Base-by-base conservation (phyloP, 2,888 invertebrate species). In the Pterobdella sp. region DNA sequence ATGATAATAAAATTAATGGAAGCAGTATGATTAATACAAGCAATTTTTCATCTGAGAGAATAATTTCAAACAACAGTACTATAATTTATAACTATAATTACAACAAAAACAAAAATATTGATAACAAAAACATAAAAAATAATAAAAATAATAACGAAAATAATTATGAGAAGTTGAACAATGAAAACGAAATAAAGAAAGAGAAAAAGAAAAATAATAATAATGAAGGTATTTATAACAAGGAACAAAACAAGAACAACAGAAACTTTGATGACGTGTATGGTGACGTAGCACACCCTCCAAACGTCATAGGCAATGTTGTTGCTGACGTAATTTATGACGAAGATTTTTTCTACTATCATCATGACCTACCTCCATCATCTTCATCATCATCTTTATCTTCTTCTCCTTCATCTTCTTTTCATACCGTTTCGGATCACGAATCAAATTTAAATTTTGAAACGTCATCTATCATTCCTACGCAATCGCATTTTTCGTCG, bases 71-170 rank as follows among this genome's bases (percentile, higher is more conserved):
- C 7, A 63, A 63, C 63, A 49, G n/a, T 49, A 18, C 18, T n/a
- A 49, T 49, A 18, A 63, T 31, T n/a, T n/a, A 63, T 26, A 63
- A 63, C 63, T 18, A 49, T n/a, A 63, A 63, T n/a, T 14, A 18
- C 63, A 63, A 63, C 63, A 63, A 63, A 7, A 63, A n/a, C 63
- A 65, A 65, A 29, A 65, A 65, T 29, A 10, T 18, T 34, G 4
- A 65, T 34, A 65, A 65, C 65, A 65, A 4, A 4, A 29, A 10
- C 3, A 65, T 3, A 3, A 4, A 4, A 29, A 14, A 35, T 34
- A 35, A 65, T 34, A 65, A 31, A 29, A 65, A 10, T 22, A 65
- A 3, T 34, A 65, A 65, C 65, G 3, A 29, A 29, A 65, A 35
- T 34, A 65, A 65, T 34, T 18, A 14, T 26, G 4, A 65, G 31